Base-by-base conservation (phyloP, 2,888 invertebrate species). In the Phengaris alcon region DNA sequence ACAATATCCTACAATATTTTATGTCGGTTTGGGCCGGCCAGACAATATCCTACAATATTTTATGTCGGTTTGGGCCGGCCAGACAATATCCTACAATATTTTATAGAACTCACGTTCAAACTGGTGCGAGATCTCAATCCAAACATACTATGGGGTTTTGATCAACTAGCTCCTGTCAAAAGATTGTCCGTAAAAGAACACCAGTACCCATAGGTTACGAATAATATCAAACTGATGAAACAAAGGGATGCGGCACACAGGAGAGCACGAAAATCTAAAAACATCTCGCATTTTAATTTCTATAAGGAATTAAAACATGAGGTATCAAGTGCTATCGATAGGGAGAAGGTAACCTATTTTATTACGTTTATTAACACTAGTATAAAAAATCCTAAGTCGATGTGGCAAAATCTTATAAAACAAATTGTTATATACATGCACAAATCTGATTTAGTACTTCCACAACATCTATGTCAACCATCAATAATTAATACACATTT, bases 311-410 rank as follows among this genome's bases (percentile, higher is more conserved):
- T 22, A 22, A 22, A 22, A 22, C 22, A 22, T 22, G 22, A 22
- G 22, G 22, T 22, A 22, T 22, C 69, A 13, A 12, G 35, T 44
- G 64, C 74, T 12, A 59, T 77, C 6, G 44, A 55, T 22, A 57
- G 54, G 12, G 76, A 76, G 70, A 77, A 75, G 22, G 12, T 7
- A 6, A 69, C 35, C 9, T 76, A 76, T 69, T 77, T 77, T 72
- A 51, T 72, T 15, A n/a, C 46, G 4, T 52, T 68, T 64, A 74
- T 75, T 13, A 75, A 74, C 22, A 22, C 13, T 35, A 75, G 73
- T 44, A 59, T 46, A 4, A 46, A 44, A 1, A 35, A 75, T 44
- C 22, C 68, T 10, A 13, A 46, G 8, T 59, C 35, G 10, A 13
- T 75, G 10, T 76, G 76, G 76, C 68, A 68, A 68, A 59, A 76